Percentiles rank a stretch among this genome's conserved stretches.
phyloP scores from a whole-genome alignment of 1,140 invertebrate species.

The Pomacea maculata region DNA sequence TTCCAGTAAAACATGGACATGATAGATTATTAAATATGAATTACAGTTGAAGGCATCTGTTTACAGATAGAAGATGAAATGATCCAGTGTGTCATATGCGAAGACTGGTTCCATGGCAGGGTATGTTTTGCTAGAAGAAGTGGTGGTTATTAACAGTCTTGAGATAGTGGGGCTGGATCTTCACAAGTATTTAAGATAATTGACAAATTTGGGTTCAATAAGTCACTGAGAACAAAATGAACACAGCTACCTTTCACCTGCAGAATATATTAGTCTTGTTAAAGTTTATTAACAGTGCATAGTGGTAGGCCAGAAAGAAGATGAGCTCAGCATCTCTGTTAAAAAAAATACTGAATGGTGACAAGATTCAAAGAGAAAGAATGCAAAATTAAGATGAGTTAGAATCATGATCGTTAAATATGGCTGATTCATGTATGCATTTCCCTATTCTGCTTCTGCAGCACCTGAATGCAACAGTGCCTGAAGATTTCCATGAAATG shows the following conservation, averaged over 20 bases:
- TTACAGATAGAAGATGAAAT: conserved; percentile 81
- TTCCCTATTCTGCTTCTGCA: conserved; percentile 51
- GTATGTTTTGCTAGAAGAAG: conserved; percentile 36
- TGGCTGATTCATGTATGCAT: background rate
- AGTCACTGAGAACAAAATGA: too few species aligned
- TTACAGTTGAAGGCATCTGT: background rate
- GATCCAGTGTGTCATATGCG: conserved; percentile 96
- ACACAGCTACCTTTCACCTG: too few species aligned
- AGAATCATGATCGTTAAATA: background rate
- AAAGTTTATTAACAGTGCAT: too few species aligned
- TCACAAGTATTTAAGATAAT: too few species aligned
- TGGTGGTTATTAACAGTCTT: background rate
- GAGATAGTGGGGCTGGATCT: background rate
- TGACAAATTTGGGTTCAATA: too few species aligned
- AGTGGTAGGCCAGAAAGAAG: too few species aligned
- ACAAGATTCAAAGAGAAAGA: too few species aligned
- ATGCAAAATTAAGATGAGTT: too few species aligned
- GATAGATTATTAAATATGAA: background rate
- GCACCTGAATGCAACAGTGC: conserved; percentile 73
- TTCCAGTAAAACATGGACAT: too few species aligned
- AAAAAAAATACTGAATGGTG: too few species aligned
- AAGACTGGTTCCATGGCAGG: conserved; percentile 94
- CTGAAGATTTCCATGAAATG: conserved; percentile 78
- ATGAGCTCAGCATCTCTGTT: too few species aligned
- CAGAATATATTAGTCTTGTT: too few species aligned